Base-by-base conservation (phyloP, 2,113 vertebrate species). In the Festucalex cinctus region DNA sequence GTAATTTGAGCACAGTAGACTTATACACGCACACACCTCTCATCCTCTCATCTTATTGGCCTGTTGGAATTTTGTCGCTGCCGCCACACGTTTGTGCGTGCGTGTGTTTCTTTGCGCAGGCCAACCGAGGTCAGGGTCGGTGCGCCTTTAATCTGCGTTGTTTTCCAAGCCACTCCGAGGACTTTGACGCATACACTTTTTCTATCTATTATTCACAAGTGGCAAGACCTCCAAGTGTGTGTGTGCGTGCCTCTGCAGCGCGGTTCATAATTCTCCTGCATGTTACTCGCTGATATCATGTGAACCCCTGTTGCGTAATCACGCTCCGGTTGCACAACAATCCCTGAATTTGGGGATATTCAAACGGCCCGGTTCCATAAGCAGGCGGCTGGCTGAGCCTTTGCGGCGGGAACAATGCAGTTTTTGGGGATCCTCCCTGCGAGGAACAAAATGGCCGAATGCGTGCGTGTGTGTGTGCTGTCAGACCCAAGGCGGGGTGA, bases 111-210 rank as follows among this genome's bases (percentile, higher is more conserved):
- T 84, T 83, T 85, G 86, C 76, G 65, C 22, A 41, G 81, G 76
- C 85, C 74, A 77, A 65, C 67, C 76, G 77, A 73, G 79, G 84
- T 87, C 86, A 83, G 78, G 67, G 66, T 66, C 68, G 59, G 80
- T 74, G 74, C 75, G 83, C 79, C 83, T 86, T 82, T 81, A 84
- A 88, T 87, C 85, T 72, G 63, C 75, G 76, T 66, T 74, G 36
- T 72, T 86, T 88, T 88, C 85, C 88, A 85, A 79, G 79, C 79
- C 78, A 78, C 81, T 82, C 81, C 80, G 84, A 82, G 79, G 77
- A 86, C 86, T 85, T 78, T 74, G 81, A 85, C 83, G 75, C 74
- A 66, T 79, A n/a, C 26, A 43, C 73, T 72, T 73, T 66, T 66
- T 65, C 2, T 73, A 83, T 88, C 72, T 77, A 84, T 88, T 79